phyloP scores from a whole-genome alignment of 2,797 vertebrate species.

The Spheniscus humboldti region DNA sequence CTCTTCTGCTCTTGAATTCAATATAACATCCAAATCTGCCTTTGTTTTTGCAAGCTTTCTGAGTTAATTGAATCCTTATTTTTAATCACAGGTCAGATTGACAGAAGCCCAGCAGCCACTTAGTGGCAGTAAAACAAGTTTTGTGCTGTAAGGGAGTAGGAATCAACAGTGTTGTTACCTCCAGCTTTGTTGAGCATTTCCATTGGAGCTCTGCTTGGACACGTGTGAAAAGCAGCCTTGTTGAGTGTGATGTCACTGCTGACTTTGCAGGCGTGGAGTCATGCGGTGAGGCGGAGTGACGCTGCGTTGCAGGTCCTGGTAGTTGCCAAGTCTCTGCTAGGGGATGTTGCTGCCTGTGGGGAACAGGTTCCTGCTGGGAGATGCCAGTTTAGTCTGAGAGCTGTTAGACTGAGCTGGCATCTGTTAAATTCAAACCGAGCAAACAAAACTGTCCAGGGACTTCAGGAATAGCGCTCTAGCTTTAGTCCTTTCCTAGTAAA shows the following conservation, averaged over 20 bases:
- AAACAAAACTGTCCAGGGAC: background rate
- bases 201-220: background rate
- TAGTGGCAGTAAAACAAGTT: background rate
- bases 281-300: background rate
- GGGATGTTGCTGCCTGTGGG: background rate
- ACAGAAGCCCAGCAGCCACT: background rate
- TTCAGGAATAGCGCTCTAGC: background rate
- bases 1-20: background rate
- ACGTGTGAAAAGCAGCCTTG: background rate
- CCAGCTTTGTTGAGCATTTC: background rate
- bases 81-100: background rate
- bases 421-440: background rate
- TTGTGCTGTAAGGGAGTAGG: background rate
- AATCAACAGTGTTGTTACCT: background rate
- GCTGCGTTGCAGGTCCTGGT: background rate
- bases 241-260: background rate
- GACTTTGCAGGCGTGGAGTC: background rate
- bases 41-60: background rate
- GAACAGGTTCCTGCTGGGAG: background rate
- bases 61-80: background rate
- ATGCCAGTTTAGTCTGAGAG: background rate
- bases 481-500: background rate
- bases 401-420: background rate
- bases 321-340: background rate
- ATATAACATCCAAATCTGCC: background rate